Conservation (phyloP, 1,140 invertebrate species). For the Musca vetustissima region DNA sequence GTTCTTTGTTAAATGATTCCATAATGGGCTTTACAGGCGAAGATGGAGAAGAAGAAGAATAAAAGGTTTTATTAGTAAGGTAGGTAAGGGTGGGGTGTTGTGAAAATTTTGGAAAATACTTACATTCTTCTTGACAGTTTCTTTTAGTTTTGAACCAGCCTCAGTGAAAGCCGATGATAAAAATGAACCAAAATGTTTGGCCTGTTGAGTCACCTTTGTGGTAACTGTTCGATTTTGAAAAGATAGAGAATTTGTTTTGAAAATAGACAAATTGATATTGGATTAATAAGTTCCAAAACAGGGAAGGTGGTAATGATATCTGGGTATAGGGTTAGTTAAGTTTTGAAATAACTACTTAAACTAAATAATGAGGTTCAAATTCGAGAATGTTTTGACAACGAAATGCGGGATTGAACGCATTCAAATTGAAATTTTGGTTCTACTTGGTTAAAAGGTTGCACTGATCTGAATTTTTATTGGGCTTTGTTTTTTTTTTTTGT, state of each 20-base stretch:
- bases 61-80: too few relatives aligned
- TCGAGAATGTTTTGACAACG: too few relatives aligned
- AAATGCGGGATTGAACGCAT: too few relatives aligned
- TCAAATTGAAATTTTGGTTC: too few relatives aligned
- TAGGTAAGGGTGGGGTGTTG: background rate
- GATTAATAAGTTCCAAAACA: background rate
- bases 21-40: slow-evolving; percentile 79
- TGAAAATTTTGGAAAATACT: slow-evolving; percentile 50
- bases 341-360: too few relatives aligned
- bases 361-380: too few relatives aligned
- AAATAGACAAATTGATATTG: background rate
- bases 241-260: background rate
- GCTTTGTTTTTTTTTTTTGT: too few relatives aligned
- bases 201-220: slow-evolving; percentile 86
- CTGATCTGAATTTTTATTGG: too few relatives aligned
- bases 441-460: too few relatives aligned
- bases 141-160: slow-evolving; percentile 91
- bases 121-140: slow-evolving; percentile 94
- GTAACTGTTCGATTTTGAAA: slow-evolving; percentile 65
- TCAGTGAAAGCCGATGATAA: slow-evolving; percentile 89
- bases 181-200: slow-evolving; percentile 89
- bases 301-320: too few relatives aligned
- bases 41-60: background rate
- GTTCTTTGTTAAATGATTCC: slow-evolving; percentile 94
- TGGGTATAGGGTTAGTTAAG: too few relatives aligned